These are phyloP conservation scores for Pollenia angustigena DNA, from an alignment of 2,888 invertebrate genomes.

Conservation along the genomic window DNA sequence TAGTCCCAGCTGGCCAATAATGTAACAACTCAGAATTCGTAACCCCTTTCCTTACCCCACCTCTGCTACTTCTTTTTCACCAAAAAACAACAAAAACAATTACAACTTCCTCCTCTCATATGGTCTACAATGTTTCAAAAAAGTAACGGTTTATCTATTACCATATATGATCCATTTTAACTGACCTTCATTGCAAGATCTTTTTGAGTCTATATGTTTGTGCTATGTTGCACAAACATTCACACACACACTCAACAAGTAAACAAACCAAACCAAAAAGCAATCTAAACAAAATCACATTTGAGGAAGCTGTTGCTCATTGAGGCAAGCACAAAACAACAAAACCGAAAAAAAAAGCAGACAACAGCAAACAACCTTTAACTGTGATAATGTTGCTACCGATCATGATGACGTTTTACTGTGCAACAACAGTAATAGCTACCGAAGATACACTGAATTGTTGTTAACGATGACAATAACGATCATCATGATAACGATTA, in stretches of 20 bases:
- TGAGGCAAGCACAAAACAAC: constrained; percentile 8
- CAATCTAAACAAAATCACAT: constrained; percentile 53
- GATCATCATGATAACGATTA: constrained; percentile 41
- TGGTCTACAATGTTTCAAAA: constrained; percentile 46
- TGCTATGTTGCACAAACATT: constrained; percentile 7
- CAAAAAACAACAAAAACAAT: constrained; percentile 21
- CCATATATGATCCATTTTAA: constrained; percentile 61
- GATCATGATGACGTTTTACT: constrained; percentile 36
- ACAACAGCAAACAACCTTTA: constrained; percentile 64
- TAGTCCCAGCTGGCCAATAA: not conserved
- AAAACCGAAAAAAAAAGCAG: not conserved
- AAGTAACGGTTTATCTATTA: constrained; percentile 62
- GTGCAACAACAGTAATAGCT: constrained; percentile 58
- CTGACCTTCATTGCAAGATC: constrained; percentile 71
- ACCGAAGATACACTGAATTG: constrained; percentile 39
- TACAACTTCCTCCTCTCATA: constrained; percentile 40
- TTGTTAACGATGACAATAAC: constrained; percentile 51
- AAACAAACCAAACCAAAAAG: constrained; percentile 41
- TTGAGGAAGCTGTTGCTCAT: constrained; percentile 52
- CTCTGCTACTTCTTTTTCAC: not conserved
- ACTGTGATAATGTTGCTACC: constrained; percentile 64
- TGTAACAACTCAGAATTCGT: not conserved
- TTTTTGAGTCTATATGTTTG: constrained; percentile 9
- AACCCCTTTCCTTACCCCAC: not conserved
- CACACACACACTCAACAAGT: constrained; percentile 21